phyloP scores from a whole-genome alignment of 2,888 invertebrate genomes.

The Sinelater perroti region DNA sequence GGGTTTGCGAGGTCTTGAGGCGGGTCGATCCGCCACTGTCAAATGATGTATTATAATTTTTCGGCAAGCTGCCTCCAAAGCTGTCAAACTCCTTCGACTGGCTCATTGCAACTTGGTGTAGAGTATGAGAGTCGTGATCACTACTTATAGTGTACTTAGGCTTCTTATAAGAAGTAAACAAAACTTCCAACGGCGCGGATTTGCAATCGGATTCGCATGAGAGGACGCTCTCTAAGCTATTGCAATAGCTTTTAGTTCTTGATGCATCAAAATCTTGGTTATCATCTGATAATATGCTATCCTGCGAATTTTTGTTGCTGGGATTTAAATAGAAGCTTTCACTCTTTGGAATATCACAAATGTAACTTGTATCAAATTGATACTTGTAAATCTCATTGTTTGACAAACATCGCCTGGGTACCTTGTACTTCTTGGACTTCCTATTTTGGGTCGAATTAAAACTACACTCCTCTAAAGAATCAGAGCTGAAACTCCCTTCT shows the following conservation, averaged over 20 bases:
- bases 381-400: constrained; percentile 77
- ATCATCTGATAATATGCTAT: constrained; percentile 80
- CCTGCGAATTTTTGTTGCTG: constrained; percentile 75
- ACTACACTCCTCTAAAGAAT: constrained; percentile 79
- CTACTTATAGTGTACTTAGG: constrained; percentile 8
- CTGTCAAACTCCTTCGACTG: constrained; percentile 28
- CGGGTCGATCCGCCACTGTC: constrained; percentile 14
- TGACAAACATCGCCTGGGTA: constrained; percentile 75
- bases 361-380: constrained; percentile 48
- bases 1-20: constrained; percentile 56
- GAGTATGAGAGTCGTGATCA: neutral
- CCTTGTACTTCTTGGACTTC: constrained; percentile 59
- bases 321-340: constrained; percentile 84
- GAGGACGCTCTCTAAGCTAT: constrained; percentile 81
- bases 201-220: constrained; percentile 83
- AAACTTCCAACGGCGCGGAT: constrained; percentile 78
- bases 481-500: constrained; percentile 80
- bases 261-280: constrained; percentile 57
- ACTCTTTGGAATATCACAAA: constrained; percentile 66
- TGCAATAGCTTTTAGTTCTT: constrained; percentile 69
- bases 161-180: constrained; percentile 63
- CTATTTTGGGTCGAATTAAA: constrained; percentile 53
- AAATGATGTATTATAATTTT: constrained; percentile 42
- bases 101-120: constrained; percentile 10
- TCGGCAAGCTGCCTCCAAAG: constrained; percentile 49